Evolutionary conservation across 1,140 invertebrate genomes (phyloP).

Genomic region (Leptinotarsa texana): DNA sequence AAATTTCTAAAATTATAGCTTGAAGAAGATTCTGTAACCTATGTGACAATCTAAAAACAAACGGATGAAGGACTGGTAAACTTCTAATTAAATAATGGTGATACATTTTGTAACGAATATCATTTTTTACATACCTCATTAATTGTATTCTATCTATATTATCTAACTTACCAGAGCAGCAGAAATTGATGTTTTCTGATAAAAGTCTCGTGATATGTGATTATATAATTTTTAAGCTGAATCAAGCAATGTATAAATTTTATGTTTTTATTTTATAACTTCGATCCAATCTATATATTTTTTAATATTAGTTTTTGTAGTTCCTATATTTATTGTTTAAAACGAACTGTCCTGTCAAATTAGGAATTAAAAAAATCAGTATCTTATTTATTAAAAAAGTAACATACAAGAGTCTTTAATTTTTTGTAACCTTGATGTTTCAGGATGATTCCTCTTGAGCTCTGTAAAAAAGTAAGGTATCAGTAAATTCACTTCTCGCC

Average conservation of each 20-base stretch:
- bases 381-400: conserved; percentile 8
- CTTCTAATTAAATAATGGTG: conserved; percentile 11
- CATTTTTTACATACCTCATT: conserved; percentile 8
- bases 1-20: too few relatives aligned
- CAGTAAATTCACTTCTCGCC: too few relatives aligned
- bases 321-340: conserved; percentile 11
- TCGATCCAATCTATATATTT: background rate
- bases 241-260: background rate
- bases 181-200: background rate
- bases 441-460: conserved; percentile 42
- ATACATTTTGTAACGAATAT: conserved; percentile 7
- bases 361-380: background rate
- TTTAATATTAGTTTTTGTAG: conserved; percentile 13
- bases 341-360: background rate
- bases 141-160: conserved; percentile 2
- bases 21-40: background rate
- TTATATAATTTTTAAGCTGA: background rate
- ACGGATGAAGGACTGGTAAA: conserved; percentile 15
- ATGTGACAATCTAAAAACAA: background rate
- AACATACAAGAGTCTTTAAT: background rate
- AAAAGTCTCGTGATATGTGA: background rate
- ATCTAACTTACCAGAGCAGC: background rate
- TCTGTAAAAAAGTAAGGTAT: conserved; percentile 41
- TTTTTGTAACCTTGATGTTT: background rate
- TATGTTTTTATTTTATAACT: background rate